Conservation (phyloP, 92 coral and sea anemone species). For the Plumapathes pennacea region DNA sequence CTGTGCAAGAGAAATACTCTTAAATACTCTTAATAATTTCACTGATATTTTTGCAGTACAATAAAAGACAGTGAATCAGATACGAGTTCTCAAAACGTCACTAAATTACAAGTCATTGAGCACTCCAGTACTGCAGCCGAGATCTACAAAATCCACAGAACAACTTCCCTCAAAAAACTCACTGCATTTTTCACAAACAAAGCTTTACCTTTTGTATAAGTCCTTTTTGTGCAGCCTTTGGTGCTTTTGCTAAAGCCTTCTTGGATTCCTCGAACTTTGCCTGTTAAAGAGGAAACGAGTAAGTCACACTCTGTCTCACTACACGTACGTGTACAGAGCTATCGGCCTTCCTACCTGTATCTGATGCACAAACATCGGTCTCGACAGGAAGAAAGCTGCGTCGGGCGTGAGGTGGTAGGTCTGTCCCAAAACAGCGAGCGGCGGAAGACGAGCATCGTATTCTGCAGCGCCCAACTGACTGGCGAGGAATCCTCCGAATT, state of each 20-base stretch:
- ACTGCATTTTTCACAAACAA: too few relatives aligned
- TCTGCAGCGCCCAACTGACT: slow-evolving; percentile 92
- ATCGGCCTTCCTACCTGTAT: slow-evolving; percentile 58
- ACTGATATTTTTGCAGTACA: too few relatives aligned
- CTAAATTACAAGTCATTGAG: too few relatives aligned
- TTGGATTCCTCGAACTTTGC: slow-evolving; percentile 58
- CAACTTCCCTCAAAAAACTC: too few relatives aligned
- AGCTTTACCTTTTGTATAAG: slow-evolving; percentile 33
- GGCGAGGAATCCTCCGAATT: slow-evolving; percentile 97
- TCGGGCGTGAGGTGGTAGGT: slow-evolving; percentile 87
- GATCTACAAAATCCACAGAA: too few relatives aligned
- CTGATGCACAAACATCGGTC: slow-evolving; percentile 95
- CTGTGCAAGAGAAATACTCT: too few relatives aligned
- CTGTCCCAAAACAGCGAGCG: slow-evolving; percentile 79
- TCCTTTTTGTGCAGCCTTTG: slow-evolving; percentile 23
- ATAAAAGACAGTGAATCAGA: too few relatives aligned
- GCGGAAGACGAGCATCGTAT: slow-evolving; percentile 79
- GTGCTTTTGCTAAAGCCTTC: slow-evolving; percentile 24
- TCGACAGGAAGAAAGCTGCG: slow-evolving; percentile 90
- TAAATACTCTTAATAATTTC: too few relatives aligned
- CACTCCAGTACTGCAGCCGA: too few relatives aligned
- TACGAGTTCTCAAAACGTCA: too few relatives aligned
- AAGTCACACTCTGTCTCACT: background rate
- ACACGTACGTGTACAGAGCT: background rate
- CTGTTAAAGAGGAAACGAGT: slow-evolving; percentile 13